Evolutionary conservation across 1,140 invertebrate genomes (phyloP), one percentile per base, ranked within the genome.

Genomic region (Yoshiicerus persimilis): DNA sequence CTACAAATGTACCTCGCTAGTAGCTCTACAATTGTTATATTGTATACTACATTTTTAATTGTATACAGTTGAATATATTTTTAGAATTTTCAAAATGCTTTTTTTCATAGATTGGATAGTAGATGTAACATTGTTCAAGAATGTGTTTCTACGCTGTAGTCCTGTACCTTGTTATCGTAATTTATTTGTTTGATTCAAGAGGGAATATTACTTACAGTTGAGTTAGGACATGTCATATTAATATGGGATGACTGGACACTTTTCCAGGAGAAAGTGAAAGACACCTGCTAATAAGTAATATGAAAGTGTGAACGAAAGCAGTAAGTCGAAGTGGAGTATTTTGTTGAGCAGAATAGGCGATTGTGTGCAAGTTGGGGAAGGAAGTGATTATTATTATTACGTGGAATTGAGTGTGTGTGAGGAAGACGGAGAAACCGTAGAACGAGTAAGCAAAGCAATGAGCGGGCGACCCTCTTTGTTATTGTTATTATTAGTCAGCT

Each of bases 401-500:
- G 30, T 32, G 25, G 66, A 70, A 27, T 70, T 16, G 66, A 30
- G 64, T 66, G 64, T 27, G 30, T 77, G 13, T 13, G 41, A 56
- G 47, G 47, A 56, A 56, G 47, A 38, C 20, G 34, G 38, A 2
- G 34, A 38, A 80, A 80, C 75, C 75, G 23, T 80, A 70, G n/a
- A 80, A 80, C 75, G 34, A 80, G 75, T 80, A 80, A 38, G 75
- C 75, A 75, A 75, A 20, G 27, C 11, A 34, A 10, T n/a, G 34
- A 80, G 75, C 30, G 75, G 75, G 75, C 23, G 75, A 80, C 30
- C 32, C 75, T 38, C 75, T 86, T 38, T 30, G 38, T 56, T 86
- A 80, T 87, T 87, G 47, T 87, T 87, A 64, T 77, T 62, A 56
- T 87, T 80, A 83, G 38, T 80, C 75, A 80, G 75, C 75, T 80